These are phyloP conservation scores for Dendropsophus ebraccatus DNA, from an alignment of 2,113 vertebrate genomes.

Conservation along the genomic window DNA sequence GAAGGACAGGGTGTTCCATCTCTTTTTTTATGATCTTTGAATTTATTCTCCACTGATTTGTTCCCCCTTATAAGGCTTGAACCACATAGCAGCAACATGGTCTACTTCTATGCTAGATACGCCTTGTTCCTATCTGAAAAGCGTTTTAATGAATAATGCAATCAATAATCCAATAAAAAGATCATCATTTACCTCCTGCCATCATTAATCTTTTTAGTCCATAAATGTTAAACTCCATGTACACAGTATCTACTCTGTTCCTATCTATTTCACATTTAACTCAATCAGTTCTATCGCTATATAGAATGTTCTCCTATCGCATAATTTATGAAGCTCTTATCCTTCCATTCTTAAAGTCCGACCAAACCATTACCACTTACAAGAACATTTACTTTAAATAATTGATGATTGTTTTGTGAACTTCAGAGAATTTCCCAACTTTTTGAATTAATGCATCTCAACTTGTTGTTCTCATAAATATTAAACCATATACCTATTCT, in stretches of 20 bases:
- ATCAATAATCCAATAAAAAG: background rate
- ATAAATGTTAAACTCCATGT: background rate
- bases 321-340: slow-evolving; percentile 34
- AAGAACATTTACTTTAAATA: slow-evolving; percentile 24
- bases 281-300: too few relatives aligned
- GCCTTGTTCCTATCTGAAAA: background rate
- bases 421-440: slow-evolving; percentile 16
- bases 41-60: too few relatives aligned
- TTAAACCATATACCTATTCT: slow-evolving; percentile 4
- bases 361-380: background rate
- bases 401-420: slow-evolving; percentile 28
- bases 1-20: too few relatives aligned
- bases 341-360: slow-evolving; percentile 22
- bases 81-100: background rate
- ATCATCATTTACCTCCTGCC: background rate
- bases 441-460: slow-evolving; percentile 8
- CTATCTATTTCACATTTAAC: background rate
- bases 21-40: too few relatives aligned
- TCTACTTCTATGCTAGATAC: background rate
- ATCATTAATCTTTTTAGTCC: background rate
- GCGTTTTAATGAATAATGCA: background rate
- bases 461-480: slow-evolving; percentile 34
- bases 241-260: background rate
- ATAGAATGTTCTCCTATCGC: slow-evolving; percentile 10
- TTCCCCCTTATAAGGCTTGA: too few relatives aligned